These are phyloP conservation scores for Caenorhabditis wallacei DNA, from an alignment of 2,888 invertebrate genomes.

Conservation along the genomic window DNA sequence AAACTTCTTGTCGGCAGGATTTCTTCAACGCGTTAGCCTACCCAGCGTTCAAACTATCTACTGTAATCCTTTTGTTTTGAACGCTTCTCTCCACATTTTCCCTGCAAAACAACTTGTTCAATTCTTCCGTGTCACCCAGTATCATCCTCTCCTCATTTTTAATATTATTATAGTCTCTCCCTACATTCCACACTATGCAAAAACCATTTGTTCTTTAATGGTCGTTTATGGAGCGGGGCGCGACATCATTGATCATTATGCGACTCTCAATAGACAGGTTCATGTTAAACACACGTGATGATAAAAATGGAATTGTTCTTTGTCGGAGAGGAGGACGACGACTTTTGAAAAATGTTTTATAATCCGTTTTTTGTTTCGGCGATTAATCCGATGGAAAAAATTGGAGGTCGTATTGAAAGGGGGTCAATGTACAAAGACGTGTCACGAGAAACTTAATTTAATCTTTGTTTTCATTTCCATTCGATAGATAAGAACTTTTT, in stretches of 20 bases:
- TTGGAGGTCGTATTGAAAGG: neutral
- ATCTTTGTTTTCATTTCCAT: no score
- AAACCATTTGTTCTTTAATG: conserved; percentile 9
- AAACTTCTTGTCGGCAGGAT: no score
- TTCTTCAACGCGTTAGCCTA: no score
- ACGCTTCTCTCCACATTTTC: no score
- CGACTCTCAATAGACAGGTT: neutral
- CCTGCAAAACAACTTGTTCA: neutral
- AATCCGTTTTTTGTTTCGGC: neutral
- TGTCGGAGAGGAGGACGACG: neutral
- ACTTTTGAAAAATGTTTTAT: conserved; percentile 1
- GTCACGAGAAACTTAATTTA: no score
- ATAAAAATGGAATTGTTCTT: conserved; percentile 13
- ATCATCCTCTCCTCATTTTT: neutral
- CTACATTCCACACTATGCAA: conserved; percentile 6
- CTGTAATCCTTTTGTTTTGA: no score
- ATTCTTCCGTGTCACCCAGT: neutral
- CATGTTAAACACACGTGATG: conserved; percentile 35
- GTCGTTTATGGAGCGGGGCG: neutral
- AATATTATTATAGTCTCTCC: neutral
- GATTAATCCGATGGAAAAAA: neutral
- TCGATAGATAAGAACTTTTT: no score
- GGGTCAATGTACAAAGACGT: neutral
- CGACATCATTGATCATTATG: conserved; percentile 34
- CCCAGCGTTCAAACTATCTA: no score